phyloP scores from a whole-genome alignment of 2,113 vertebrate genomes.

The Columba livia region DNA sequence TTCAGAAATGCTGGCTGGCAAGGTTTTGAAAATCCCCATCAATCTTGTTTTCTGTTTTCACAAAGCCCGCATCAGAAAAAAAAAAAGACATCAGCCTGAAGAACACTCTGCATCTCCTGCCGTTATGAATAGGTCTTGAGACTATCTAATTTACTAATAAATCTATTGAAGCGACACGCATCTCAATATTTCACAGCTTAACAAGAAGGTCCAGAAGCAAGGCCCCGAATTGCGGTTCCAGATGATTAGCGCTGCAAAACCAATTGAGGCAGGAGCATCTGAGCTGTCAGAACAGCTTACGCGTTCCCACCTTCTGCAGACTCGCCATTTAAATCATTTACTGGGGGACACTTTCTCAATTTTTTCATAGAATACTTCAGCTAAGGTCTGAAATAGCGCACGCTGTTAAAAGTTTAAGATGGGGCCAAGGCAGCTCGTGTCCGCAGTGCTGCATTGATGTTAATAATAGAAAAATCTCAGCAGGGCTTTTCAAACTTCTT shows the following conservation, averaged over 20 bases:
- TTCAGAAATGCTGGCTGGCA: constrained; percentile 66
- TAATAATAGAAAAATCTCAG: not conserved
- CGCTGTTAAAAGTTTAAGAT: not conserved
- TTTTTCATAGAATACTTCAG: not conserved
- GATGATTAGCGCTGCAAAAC: not conserved
- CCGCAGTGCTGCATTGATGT: accelerated
- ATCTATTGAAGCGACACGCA: not conserved
- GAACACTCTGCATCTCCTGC: not conserved
- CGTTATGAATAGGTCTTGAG: not conserved
- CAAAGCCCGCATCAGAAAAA: not conserved
- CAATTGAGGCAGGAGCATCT: not conserved
- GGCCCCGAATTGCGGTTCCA: not conserved
- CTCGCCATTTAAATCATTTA: constrained; percentile 7
- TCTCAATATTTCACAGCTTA: constrained; percentile 10
- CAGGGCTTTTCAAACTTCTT: not conserved
- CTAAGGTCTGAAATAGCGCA: not conserved
- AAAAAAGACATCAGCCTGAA: not conserved
- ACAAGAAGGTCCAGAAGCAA: not conserved
- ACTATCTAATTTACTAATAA: constrained; percentile 46
- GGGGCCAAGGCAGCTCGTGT: accelerated
- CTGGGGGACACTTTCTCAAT: not conserved
- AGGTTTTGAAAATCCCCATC: constrained; percentile 61
- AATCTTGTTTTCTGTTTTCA: constrained; percentile 63
- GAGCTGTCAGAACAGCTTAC: constrained; percentile 40
- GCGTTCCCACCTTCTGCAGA: not conserved